Percentiles rank a stretch among this genome's conserved stretches.
These are phyloP conservation scores for Drosophila varians DNA, from an alignment of 1,140 invertebrate species.

Conservation along the genomic window DNA sequence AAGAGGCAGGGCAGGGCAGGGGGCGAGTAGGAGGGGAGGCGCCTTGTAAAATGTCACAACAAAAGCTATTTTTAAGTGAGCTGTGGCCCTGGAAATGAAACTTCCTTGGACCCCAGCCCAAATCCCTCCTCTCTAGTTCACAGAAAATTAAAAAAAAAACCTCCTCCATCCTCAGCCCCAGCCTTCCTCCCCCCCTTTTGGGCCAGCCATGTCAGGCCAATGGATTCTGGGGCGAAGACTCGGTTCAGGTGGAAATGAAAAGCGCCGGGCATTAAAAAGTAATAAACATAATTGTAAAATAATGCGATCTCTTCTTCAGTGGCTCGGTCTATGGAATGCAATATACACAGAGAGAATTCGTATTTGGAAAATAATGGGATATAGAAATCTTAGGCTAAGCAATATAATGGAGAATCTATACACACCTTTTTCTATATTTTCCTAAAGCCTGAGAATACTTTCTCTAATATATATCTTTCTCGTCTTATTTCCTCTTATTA, in stretches of 20 bases:
- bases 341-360: conserved; percentile 13
- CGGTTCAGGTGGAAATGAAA: conserved; percentile 34
- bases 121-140: neutral
- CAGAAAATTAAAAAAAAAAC: neutral
- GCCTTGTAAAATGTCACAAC: conserved; percentile 64
- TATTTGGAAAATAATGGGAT: no score
- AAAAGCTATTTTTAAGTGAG: conserved; percentile 72
- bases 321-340: conserved; percentile 31
- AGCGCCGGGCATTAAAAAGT: conserved; percentile 68
- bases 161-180: neutral
- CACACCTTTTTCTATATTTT: no score
- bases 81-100: conserved; percentile 46
- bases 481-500: no score
- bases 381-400: no score
- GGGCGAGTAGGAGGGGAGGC: neutral
- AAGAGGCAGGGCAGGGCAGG: neutral
- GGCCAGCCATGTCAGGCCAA: neutral
- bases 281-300: conserved; percentile 78
- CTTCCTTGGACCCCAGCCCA: neutral
- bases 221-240: conserved; percentile 6
- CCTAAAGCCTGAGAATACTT: no score
- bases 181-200: conserved; percentile 9
- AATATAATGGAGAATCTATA: no score
- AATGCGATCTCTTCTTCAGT: conserved; percentile 27
- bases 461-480: no score